phyloP scores from a whole-genome alignment of 1,140 invertebrate species.

The Cataglyphis hispanica region DNA sequence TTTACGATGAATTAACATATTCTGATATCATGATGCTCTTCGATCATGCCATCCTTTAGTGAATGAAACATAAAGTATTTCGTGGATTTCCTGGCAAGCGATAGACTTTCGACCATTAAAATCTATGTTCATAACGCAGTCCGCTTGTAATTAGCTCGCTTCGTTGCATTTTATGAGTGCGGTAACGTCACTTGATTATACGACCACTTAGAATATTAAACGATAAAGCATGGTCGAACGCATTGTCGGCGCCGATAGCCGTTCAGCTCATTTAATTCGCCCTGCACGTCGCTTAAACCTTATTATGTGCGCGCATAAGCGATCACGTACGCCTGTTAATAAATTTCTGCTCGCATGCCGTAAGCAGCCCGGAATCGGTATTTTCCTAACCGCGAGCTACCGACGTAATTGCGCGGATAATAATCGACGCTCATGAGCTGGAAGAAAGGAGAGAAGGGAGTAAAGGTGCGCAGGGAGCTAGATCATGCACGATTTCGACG shows the following conservation, averaged over 20 bases:
- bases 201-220: conserved; percentile 81
- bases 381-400: conserved; percentile 62
- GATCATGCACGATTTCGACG: conserved; percentile 52
- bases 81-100: conserved; percentile 21
- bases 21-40: conserved; percentile 3
- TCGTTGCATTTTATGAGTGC: conserved; percentile 72
- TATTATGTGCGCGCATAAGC: conserved; percentile 57
- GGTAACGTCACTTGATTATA: conserved; percentile 77
- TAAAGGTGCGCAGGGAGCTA: conserved; percentile 39
- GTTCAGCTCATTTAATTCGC: conserved; percentile 57
- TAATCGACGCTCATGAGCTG: conserved; percentile 62
- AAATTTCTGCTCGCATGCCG: conserved; percentile 65
- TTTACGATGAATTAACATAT: conserved; percentile 5
- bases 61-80: conserved; percentile 25
- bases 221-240: conserved; percentile 78
- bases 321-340: conserved; percentile 64
- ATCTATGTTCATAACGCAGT: conserved; percentile 44
- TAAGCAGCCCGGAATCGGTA: conserved; percentile 53
- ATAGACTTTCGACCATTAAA: conserved; percentile 24
- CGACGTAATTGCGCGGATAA: conserved; percentile 65
- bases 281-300: conserved; percentile 47
- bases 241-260: conserved; percentile 56
- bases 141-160: conserved; percentile 65
- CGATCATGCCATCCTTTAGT: background rate
- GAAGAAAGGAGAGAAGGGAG: conserved; percentile 51